Evolutionary conservation across 1,140 invertebrate genomes (phyloP).

Genomic region (Pararge aegeria): DNA sequence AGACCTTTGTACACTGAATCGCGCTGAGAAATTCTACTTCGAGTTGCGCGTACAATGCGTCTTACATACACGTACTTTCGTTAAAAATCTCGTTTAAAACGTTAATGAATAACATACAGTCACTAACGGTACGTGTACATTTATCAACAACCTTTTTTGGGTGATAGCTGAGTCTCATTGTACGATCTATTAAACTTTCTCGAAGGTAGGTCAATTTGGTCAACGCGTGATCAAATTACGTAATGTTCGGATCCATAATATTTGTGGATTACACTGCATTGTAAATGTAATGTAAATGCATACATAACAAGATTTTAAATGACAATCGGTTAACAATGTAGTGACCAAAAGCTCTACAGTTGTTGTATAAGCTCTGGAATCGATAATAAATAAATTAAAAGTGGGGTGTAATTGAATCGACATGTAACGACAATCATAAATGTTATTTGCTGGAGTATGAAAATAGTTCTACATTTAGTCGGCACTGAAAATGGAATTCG

Average conservation of each 20-base stretch:
- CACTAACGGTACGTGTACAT: background rate
- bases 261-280: constrained; percentile 38
- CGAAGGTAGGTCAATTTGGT: constrained; percentile 64
- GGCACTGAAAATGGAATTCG: background rate
- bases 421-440: constrained; percentile 12
- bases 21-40: constrained; percentile 15
- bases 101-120: constrained; percentile 25
- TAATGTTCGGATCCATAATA: constrained; percentile 51
- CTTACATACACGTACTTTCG: constrained; percentile 6
- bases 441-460: constrained; percentile 4
- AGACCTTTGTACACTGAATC: constrained; percentile 22
- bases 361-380: constrained; percentile 21
- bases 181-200: constrained; percentile 75
- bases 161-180: constrained; percentile 60
- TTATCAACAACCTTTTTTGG: constrained; percentile 23
- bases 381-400: constrained; percentile 22
- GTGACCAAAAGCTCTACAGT: constrained; percentile 17
- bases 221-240: constrained; percentile 64
- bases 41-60: constrained; percentile 26
- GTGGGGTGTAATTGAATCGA: constrained; percentile 7
- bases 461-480: background rate
- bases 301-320: constrained; percentile 48
- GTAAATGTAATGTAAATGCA: constrained; percentile 48
- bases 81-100: background rate
- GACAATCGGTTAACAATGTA: constrained; percentile 32